Evolutionary conservation across 2,888 invertebrate genomes (phyloP), one percentile per base, ranked within the genome.

Genomic region (Noctua janthe): DNA sequence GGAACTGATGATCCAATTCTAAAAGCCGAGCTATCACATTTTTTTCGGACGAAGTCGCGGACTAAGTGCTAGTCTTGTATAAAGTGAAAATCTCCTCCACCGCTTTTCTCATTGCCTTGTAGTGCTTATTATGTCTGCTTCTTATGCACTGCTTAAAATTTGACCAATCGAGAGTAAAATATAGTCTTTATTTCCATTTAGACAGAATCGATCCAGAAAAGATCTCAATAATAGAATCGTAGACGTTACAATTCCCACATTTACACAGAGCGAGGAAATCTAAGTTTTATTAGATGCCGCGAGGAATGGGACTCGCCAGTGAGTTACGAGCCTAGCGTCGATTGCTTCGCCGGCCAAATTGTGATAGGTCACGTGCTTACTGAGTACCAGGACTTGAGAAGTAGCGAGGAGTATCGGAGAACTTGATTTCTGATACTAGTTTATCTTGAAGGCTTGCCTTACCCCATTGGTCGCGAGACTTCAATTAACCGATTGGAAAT

Each of bases 221-320:
- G 43, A 23, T 56, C 73, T 87, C 62, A 71, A 80, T 64, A 76
- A 73, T 80, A 85, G 88, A 81, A 59, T 71, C 8, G 74, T 49
- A 80, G 74, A 85, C 62, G 75, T 85, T 75, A 88, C 88, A 88
- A 81, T 78, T 78, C 75, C 71, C 56, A 69, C 66, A 76, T 85
- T 86, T 78, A 76, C 66, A 76, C 78, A 69, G 78, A 81, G 75
- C 70, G 75, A 74, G 23, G 59, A 85, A 86, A 86, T 86, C 86
- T 78, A 88, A 88, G 88, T 86, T 86, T 86, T 88, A 86, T 85
- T 88, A 78, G 86, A 86, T 81, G 86, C 78, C 35, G 67, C 67
- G 64, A 74, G 88, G 56, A 88, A 78, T 88, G 86, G 71, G 70
- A 77, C 71, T 84, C 47, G 76, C 76, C 70, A 66, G 73, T 82